Conservation (phyloP, 2,113 vertebrate genomes). For the Neotragus moschatus region DNA sequence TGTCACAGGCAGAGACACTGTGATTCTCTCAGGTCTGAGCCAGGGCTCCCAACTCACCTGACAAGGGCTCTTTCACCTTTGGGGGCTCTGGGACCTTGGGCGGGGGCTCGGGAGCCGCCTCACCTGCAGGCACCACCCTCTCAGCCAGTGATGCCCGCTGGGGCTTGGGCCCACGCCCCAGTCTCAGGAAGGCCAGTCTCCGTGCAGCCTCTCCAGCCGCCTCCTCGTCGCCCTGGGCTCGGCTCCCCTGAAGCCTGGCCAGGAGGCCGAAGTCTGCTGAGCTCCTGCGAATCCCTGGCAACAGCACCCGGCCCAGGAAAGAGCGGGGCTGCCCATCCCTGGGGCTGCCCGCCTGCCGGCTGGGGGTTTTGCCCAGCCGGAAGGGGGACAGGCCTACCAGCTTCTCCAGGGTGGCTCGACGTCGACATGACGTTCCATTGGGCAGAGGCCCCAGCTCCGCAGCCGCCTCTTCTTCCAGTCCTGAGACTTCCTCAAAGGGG, state of each 20-base stretch:
- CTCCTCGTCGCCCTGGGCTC: slow-evolving; percentile 70
- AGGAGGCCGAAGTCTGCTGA: slow-evolving; percentile 88
- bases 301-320: slow-evolving; percentile 73
- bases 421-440: slow-evolving; percentile 69
- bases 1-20: background rate
- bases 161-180: slow-evolving; percentile 83
- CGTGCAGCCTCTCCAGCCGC: slow-evolving; percentile 70
- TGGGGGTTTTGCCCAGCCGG: slow-evolving; percentile 81
- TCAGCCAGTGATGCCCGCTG: slow-evolving; percentile 81
- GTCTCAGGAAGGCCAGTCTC: slow-evolving; percentile 85
- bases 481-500: slow-evolving; percentile 82
- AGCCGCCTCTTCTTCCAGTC: slow-evolving; percentile 84
- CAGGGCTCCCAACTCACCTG: slow-evolving; percentile 78
- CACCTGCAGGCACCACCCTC: slow-evolving; percentile 63
- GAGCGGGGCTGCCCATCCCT: slow-evolving; percentile 79
- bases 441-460: slow-evolving; percentile 63
- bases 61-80: slow-evolving; percentile 85
- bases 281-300: slow-evolving; percentile 72
- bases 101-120: slow-evolving; percentile 53
- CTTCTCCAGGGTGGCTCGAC: slow-evolving; percentile 85
- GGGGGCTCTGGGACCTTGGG: slow-evolving; percentile 74
- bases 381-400: slow-evolving; percentile 88
- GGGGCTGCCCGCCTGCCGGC: slow-evolving; percentile 72
- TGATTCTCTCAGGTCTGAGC: background rate
- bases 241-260: slow-evolving; percentile 79